Base-by-base conservation (phyloP, 2,888 invertebrate species). In the Anthrax anthrax region DNA sequence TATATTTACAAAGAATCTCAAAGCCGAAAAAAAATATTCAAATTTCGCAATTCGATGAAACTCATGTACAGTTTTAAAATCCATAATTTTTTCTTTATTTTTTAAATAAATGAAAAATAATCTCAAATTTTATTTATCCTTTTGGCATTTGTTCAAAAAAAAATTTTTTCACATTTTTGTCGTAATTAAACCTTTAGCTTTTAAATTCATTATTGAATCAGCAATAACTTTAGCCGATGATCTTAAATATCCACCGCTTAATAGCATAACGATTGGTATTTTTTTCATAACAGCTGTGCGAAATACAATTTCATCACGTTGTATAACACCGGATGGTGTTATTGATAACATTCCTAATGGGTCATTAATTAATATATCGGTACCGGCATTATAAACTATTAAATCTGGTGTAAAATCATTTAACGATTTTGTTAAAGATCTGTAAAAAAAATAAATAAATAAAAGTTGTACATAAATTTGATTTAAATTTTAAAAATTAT, bases 371-470 rank as follows among this genome's bases (percentile, higher is more conserved):
- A 92, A 66, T 32, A 89, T 72, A 63, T 92, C 91, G 1, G 91
- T 91, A 0, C 91, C 92, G n/a, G 92, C 91, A 67, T 92, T 91
- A 67, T 89, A 92, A n/a, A 92, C 76, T 40, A 91, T 69, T 19
- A 91, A 70, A 60, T 91, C 82, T 0, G 91, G 87, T 44, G 69
- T 69, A 60, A 86, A 90, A 58, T 84, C 79, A 1, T 71, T 62
- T 18, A 88, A 61, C 0, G 86, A 80, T 38, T 70, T 74, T 53
- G 75, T 74, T 18, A 89, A 68, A 58, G 81, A 76, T 49, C 86
- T 87, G 60, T 36, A 72, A 48, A 19, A 18, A 17, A 19, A 16
- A 69, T 49, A 39, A 56, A 46, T 16, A n/a, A 12, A 27, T 4
- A 37, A 32, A 29, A 29, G 10, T 29, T 32, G 1, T 12, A 32